Base-by-base conservation (phyloP, 2,113 vertebrate genomes). In the Percina caprodes region DNA sequence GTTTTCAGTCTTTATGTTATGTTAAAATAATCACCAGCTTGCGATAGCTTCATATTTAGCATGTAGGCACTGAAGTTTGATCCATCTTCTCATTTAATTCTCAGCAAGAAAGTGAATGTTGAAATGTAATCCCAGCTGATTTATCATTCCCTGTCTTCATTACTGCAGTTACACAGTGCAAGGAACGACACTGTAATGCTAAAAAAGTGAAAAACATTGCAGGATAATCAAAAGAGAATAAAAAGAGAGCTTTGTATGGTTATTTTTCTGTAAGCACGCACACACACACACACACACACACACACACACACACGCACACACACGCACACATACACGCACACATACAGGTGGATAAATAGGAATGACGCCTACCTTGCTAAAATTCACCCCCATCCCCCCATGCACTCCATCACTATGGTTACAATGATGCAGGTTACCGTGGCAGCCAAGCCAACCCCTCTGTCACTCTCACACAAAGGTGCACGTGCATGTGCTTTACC, bases 371-470 rank as follows among this genome's bases (percentile, higher is more conserved):
- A 62, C 73, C 74, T 70, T 49, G 35, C 49, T 69, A 60, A 67
- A 71, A 70, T 71, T n/a, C 60, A n/a, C 74, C 62, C 49, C 55
- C 23, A 39, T 39, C n/a, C 14, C 15, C 54, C 59, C 58, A 63
- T 56, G 30, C 69, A 77, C 72, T 76, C 68, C 26, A 67, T 94
- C 84, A 49, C 92, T 72, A 93, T 93, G 91, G 93, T 81, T 88
- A 94, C 92, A 67, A 69, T 91, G 90, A 94, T 94, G 92, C 92
- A 85, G 86, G 92, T 93, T 91, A 90, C 90, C 78, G 73, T 92
- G 83, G 89, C 88, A 91, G 91, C 87, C 84, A 66, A 88, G 78
- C 85, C 49, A 84, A 58, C 74, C 83, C 55, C 74, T 61, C 67
- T 56, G 66, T 69, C 72, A 63, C 67, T 56, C 69, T 69, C 35